Conservation (phyloP, 2,888 invertebrate genomes). For the Heliconius sara region DNA sequence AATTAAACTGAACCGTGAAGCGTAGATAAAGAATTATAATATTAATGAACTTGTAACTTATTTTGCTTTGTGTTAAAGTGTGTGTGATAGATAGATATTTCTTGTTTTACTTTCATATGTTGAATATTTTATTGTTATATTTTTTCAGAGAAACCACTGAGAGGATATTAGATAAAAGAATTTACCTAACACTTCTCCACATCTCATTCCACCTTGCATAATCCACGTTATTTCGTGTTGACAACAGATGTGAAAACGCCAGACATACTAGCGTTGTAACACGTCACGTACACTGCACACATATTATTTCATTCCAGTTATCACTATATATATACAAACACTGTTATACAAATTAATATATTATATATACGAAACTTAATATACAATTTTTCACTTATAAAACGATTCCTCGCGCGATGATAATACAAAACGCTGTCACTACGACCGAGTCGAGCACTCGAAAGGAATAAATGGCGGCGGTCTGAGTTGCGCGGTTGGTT, state of each 20-base stretch:
- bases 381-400: constrained; percentile 74
- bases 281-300: constrained; percentile 56
- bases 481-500: constrained; percentile 69
- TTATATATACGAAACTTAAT: constrained; percentile 69
- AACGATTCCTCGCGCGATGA: constrained; percentile 68
- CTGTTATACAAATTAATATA: constrained; percentile 56
- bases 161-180: constrained; percentile 54
- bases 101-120: constrained; percentile 5
- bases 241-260: constrained; percentile 75
- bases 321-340: constrained; percentile 58
- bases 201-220: constrained; percentile 81
- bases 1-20: constrained; percentile 17
- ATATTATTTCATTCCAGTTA: constrained; percentile 59
- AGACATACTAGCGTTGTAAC: constrained; percentile 68
- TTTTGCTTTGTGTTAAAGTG: constrained; percentile 4
- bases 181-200: constrained; percentile 80
- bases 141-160: constrained; percentile 47
- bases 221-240: constrained; percentile 80
- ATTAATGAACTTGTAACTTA: constrained; percentile 4
- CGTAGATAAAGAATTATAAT: constrained; percentile 10
- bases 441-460: constrained; percentile 75
- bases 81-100: constrained; percentile 6
- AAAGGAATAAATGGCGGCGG: constrained; percentile 80
- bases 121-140: neutral
- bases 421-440: constrained; percentile 77